Base-by-base conservation (phyloP, 1,140 invertebrate genomes). In the Latrodectus geometricus region DNA sequence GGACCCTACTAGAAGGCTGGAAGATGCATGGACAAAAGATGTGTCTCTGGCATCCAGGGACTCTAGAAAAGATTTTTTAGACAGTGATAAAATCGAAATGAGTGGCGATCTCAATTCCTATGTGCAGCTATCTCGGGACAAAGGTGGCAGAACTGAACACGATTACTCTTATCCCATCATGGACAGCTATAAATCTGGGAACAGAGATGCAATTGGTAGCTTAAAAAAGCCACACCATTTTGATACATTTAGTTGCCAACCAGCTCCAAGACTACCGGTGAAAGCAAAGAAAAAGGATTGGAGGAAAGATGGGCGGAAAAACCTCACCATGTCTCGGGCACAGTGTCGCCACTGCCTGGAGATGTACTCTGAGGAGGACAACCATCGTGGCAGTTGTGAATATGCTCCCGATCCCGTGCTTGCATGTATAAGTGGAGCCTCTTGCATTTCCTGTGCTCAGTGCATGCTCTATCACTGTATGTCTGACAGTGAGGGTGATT, bases 401-500 rank as follows among this genome's bases (percentile, higher is more conserved):
- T 96, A 95, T 90, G 96, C 96, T 5, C 97, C 97, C 0, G 97
- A 98, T 92, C 94, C 93, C 87, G 94, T 96, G 89, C 94, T 93
- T 88, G 93, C 94, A 23, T 95, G 95, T 89, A 96, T 98, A 88
- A 95, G 97, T 89, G 93, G 93, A 85, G 93, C 97, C 50, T 95
- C 96, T 21, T 97, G 97, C 90, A 94, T 98, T 86, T 94, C 89
- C 78, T 92, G 91, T 89, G 96, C 96, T 49, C 93, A 95, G 90
- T 96, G 96, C 89, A 94, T 98, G 93, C 93, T 97, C 88, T 98
- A 98, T 92, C 97, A 98, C 92, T 98, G 97, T 90, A 95, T 97
- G 93, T 94, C 95, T 66, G 96, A 97, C 91, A 93, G 94, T 3
- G 96, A 97, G 90, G 91, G 91, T 35, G 91, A 92, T 94, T 90